Base-by-base conservation (phyloP, 2,797 vertebrate species). In the Enteromius afrohamiltoni region DNA sequence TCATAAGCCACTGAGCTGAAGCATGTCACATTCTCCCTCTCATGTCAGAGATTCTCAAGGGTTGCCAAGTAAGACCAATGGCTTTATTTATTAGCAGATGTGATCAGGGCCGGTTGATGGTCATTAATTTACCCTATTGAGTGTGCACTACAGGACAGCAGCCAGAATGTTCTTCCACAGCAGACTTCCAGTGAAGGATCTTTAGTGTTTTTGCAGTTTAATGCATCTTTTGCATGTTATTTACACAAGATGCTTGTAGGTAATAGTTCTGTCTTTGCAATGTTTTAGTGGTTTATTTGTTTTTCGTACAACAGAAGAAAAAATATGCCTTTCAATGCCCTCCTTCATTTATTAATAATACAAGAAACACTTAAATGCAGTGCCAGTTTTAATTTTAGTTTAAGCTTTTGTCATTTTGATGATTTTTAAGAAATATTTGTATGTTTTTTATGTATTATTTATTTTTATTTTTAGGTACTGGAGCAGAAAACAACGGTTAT, bases 121-220 rank as follows among this genome's bases (percentile, higher is more conserved):
- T 64, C 60, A 31, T 64, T 31, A 3, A 64, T 64, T 31, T 31
- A 31, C 47, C 42, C 77, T 69, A 49, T 53, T 55, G n/a, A 79
- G 45, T 53, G 19, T 17, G 29, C 31, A 23, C 45, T 68, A 34
- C 47, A 45, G 26, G 60, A 31, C 26, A 14, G 23, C 23, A 45
- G 26, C 55, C 51, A 76, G 19, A 45, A 42, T 40, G 34, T 40
- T 23, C 14, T 40, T 77, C 55, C 49, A 7, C 62, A 26, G 8
- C 47, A 40, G 21, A 55, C 64, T 13, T 23, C 64, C n/a, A n/a
- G 62, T 55, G 37, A 51, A n/a, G 26, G 17, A 42, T 77, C 14
- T 58, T 47, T 64, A n/a, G 11, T 23, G 17, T 21, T 40, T 77
- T 31, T 70, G 23, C 14, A 70, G n/a, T 17, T 53, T 23, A 55